These are phyloP conservation scores for Microtus montanus DNA, from an alignment of 2,113 vertebrate genomes.

Conservation along the genomic window DNA sequence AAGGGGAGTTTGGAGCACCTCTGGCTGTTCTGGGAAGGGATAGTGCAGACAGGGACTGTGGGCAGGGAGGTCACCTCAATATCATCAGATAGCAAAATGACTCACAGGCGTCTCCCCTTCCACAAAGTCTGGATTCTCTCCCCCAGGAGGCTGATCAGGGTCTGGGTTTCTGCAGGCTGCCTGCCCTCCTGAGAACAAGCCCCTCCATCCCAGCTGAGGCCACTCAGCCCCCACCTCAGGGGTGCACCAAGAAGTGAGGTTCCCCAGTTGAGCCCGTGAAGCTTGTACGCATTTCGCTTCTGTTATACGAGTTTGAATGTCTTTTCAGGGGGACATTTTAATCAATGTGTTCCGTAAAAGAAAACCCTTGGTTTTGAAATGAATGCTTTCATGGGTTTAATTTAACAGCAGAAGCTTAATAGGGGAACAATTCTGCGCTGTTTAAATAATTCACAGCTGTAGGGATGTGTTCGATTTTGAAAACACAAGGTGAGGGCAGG, in stretches of 20 bases:
- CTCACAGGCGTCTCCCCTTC: background rate
- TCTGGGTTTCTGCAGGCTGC: background rate
- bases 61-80: background rate
- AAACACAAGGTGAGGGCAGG: background rate
- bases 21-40: rapidly evolving
- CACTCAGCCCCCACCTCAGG: rapidly evolving
- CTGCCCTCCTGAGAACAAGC: background rate
- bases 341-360: background rate
- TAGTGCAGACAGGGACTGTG: too few relatives aligned
- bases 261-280: background rate
- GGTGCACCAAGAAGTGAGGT: background rate
- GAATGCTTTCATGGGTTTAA: conserved; percentile 40
- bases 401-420: background rate
- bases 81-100: background rate
- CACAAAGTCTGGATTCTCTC: background rate
- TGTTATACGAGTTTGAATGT: background rate
- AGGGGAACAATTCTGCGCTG: background rate
- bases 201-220: background rate
- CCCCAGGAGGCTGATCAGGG: background rate
- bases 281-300: background rate
- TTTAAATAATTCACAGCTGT: conserved; percentile 48
- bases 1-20: too few relatives aligned
- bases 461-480: background rate
- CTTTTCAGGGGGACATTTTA: background rate
- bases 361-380: conserved; percentile 42